Base-by-base conservation (phyloP, 92 coral and sea anemone species). In the Siderastrea radians region DNA sequence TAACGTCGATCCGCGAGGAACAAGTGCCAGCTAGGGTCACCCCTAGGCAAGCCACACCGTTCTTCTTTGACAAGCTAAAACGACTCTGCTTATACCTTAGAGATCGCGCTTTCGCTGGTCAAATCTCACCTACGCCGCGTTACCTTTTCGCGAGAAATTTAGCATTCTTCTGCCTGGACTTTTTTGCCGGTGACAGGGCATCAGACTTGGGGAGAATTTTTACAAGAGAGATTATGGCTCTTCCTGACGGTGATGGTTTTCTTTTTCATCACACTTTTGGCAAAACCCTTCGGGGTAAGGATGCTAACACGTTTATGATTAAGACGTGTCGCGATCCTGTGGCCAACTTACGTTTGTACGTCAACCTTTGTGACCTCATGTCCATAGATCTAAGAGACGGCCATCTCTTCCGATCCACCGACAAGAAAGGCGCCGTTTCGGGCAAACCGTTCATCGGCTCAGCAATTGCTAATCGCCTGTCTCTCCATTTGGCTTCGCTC, bases 31-130 rank as follows among this genome's bases (percentile, higher is more conserved):
- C 93, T 17, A 74, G 90, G 50, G 88, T 90, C 2, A 72, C 86
- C 43, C 91, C 91, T n/a, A 90, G 78, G 66, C 93, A 93, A 64
- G 93, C 93, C 73, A 90, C 68, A 48, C 93, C 93, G 5, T 17
- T 89, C 57, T 93, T 89, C 87, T 82, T 89, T 55, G 93, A 86
- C 77, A 86, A 92, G 64, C 86, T 92, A 1, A 73, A 74, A 48
- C 67, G 44, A 59, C 65, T 90, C 8, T 90, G 90, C 57, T 10
- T 10, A 43, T 78, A 85, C 85, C 84, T 90, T n/a, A 71, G 81
- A 66, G 5, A 7, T 78, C 77, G 81, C 84, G 47, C 57, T 2
- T 62, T 80, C 72, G 49, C 74, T 9, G 57, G 50, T 45, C 80
- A 71, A 45, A 47, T 26, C 44, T 51, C 80, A 3, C 89, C 85